phyloP scores from a whole-genome alignment of 2,797 vertebrate species.

The Hippocampus kuda region DNA sequence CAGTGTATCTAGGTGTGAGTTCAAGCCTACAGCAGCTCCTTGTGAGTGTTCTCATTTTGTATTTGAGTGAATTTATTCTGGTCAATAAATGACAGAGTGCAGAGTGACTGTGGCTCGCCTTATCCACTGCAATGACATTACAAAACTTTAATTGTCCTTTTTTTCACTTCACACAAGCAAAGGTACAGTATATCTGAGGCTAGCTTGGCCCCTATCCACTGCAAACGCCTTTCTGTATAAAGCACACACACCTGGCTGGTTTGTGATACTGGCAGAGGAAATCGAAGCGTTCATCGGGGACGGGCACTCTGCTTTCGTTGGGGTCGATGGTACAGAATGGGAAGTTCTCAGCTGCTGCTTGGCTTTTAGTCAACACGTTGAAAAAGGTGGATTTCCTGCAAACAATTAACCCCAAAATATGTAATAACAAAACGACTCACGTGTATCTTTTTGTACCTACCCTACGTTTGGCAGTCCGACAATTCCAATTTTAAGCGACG shows the following conservation, averaged over 20 bases:
- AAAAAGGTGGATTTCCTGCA: conserved; percentile 96
- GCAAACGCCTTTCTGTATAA: background rate
- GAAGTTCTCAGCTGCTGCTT: conserved; percentile 92
- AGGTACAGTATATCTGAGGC: no score
- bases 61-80: no score
- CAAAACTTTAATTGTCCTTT: no score
- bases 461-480: conserved; percentile 83
- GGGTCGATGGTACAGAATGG: conserved; percentile 98
- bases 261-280: conserved; percentile 93
- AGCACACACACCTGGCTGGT: conserved; percentile 76
- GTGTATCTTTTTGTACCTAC: background rate
- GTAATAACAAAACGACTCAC: background rate
- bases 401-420: conserved; percentile 9
- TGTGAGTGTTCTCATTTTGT: no score
- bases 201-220: background rate
- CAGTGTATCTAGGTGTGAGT: no score
- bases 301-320: conserved; percentile 93
- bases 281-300: conserved; percentile 91
- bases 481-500: conserved; percentile 94
- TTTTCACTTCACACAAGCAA: no score
- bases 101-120: no score
- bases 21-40: no score
- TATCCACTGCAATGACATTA: no score
- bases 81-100: no score
- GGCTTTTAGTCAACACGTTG: conserved; percentile 95